These are phyloP conservation scores for Paelopatides confundens DNA, from an alignment of 53 echinoderm and acorn worm species.

Conservation along the genomic window DNA sequence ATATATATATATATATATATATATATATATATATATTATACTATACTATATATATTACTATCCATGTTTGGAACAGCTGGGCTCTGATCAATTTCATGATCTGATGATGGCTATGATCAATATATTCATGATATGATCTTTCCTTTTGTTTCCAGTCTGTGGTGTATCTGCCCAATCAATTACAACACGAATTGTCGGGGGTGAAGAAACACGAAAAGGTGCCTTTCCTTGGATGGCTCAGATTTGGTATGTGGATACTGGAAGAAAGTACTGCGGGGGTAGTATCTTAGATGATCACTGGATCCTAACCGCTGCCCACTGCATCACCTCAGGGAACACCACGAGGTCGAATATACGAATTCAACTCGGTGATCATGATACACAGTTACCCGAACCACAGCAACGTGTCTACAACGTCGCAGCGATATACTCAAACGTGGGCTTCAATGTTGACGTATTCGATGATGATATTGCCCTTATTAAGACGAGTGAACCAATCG, in stretches of 20 bases:
- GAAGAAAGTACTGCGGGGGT: slow-evolving; percentile 77
- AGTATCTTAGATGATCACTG: slow-evolving; percentile 82
- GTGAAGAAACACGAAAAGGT: slow-evolving; percentile 59
- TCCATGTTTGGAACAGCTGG: no score
- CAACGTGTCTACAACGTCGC: slow-evolving; percentile 73
- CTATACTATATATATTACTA: no score
- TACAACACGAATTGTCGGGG: slow-evolving; percentile 62
- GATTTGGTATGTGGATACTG: slow-evolving; percentile 57
- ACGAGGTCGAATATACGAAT: slow-evolving; percentile 55
- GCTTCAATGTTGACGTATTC: slow-evolving; percentile 44
- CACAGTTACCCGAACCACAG: slow-evolving; percentile 61
- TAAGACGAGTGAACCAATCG: slow-evolving; percentile 70
- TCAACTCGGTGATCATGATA: slow-evolving; percentile 85
- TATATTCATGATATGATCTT: neutral
- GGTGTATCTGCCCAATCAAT: neutral
- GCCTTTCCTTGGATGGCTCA: slow-evolving; percentile 88
- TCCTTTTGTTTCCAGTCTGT: slow-evolving; percentile 51
- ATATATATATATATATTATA: no score
- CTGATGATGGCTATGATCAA: no score
- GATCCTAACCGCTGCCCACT: slow-evolving; percentile 91
- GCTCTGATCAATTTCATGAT: no score
- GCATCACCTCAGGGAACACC: slow-evolving; percentile 46
- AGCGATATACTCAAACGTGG: slow-evolving; percentile 64
- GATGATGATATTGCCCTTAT: slow-evolving; percentile 87
- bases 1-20: no score